A percentile compares a stretch with the other conserved stretches of the same genome.
These are phyloP conservation scores for Channallabes apus DNA, from an alignment of 2,797 vertebrate species.

Conservation along the genomic window DNA sequence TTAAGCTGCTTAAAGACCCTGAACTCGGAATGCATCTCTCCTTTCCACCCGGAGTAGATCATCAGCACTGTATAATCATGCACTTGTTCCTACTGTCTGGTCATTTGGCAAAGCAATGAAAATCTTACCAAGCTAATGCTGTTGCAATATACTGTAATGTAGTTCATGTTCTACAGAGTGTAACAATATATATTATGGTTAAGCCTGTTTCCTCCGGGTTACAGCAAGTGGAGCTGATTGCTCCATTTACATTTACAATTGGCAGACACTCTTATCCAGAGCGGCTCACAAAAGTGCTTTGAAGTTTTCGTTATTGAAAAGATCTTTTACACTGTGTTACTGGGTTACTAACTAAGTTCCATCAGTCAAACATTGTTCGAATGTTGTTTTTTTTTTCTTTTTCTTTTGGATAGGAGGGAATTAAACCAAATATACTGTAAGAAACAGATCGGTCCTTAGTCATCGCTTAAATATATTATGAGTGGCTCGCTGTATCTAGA, in stretches of 20 bases:
- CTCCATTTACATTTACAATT: neutral
- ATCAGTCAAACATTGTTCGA: too few relatives aligned
- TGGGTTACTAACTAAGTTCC: too few relatives aligned
- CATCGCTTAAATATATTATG: too few relatives aligned
- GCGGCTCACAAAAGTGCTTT: too few relatives aligned
- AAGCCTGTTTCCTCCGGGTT: slow-evolving; percentile 33
- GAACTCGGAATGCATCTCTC: slow-evolving; percentile 48
- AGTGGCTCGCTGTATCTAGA: too few relatives aligned
- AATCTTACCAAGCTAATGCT: slow-evolving; percentile 43
- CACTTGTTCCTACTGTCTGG: slow-evolving; percentile 51
- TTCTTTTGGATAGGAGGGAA: too few relatives aligned
- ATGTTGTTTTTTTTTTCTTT: too few relatives aligned
- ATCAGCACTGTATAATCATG: slow-evolving; percentile 45
- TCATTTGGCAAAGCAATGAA: slow-evolving; percentile 58
- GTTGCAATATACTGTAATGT: slow-evolving; percentile 49
- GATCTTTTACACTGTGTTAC: too few relatives aligned
- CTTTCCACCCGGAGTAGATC: neutral
- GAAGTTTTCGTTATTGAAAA: too few relatives aligned
- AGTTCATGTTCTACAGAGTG: slow-evolving; percentile 52
- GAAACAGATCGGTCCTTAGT: too few relatives aligned
- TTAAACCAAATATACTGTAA: too few relatives aligned
- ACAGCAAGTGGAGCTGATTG: slow-evolving; percentile 25
- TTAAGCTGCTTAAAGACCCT: slow-evolving; percentile 41
- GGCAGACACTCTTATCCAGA: too few relatives aligned
- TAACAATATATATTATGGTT: slow-evolving; percentile 43